phyloP scores from a whole-genome alignment of 2,888 invertebrate species.

The Slavum lentiscoides region DNA sequence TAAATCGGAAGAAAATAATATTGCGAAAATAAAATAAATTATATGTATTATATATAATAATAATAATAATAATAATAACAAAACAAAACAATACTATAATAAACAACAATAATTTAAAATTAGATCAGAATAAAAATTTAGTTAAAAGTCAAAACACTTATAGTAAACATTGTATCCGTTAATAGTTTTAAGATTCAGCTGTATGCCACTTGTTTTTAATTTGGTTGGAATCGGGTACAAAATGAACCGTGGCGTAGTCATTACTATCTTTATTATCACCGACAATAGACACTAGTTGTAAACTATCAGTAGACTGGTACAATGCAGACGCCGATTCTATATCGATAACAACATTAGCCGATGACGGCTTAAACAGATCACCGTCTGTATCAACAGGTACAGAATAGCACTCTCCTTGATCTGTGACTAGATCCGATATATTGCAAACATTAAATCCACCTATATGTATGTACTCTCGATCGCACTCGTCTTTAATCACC shows the following conservation, averaged over 20 bases:
- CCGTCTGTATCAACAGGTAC: constrained; percentile 25
- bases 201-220: constrained; percentile 38
- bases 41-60: neutral
- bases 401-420: neutral
- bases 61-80: neutral
- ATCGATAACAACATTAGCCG: constrained; percentile 43
- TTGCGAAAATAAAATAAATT: neutral
- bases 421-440: constrained; percentile 25
- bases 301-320: constrained; percentile 24
- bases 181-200: constrained; percentile 21
- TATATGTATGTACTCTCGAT: constrained; percentile 45
- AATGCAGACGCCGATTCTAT: constrained; percentile 43
- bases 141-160: neutral
- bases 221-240: constrained; percentile 22
- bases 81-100: constrained; percentile 7
- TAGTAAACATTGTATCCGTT: neutral
- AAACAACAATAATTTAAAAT: constrained; percentile 3
- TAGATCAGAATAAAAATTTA: too few species aligned
- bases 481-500: constrained; percentile 29
- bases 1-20: constrained; percentile 1
- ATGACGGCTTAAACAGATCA: constrained; percentile 45
- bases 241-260: constrained; percentile 29
- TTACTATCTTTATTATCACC: constrained; percentile 32
- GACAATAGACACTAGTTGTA: constrained; percentile 34
- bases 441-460: constrained; percentile 41